Base-by-base conservation (phyloP, 1,140 invertebrate genomes). In the Choristoneura fumiferana region DNA sequence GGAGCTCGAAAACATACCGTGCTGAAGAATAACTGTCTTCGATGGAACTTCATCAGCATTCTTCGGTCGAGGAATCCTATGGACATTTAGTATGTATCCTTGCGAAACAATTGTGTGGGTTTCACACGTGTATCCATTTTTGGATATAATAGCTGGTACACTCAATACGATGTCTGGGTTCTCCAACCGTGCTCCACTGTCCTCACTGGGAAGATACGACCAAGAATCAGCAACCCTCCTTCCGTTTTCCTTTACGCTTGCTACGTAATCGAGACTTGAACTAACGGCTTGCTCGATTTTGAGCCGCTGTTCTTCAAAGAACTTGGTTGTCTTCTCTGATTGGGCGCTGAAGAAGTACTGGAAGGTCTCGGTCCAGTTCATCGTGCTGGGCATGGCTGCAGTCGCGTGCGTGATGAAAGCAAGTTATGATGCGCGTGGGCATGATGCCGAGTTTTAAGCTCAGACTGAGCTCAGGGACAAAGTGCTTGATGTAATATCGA, bases 1-100 rank as follows among this genome's bases (percentile, higher is more conserved):
- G 1, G 95, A 95, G 69, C 93, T 94, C 0, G 91, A 92, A 2
- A 96, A 85, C 0, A 96, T 83, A 1, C 95, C 96, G 78, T 97
- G 96, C 71, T 96, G 95, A 0, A 96, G 73, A 10, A 94, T 89
- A 2, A 95, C 91, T 1, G 91, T 88, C 13, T 74, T 77, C 17
- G 60, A 62, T 4, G 80, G 43, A 38, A 67, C 38, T 1, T 63
- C 12, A 0, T 65, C 55, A 0, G 55, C 69, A 8, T 39, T 78
- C 38, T 52, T 84, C 22, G 60, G 69, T 64, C 76, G 71, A 0
- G 93, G 93, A 60, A 96, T 95, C 38, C 95, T 89, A 67, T 96
- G 95, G 10, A 95, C 37, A 1, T 91, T 92, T 8, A 96, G 74
- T 5, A 95, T 76, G 77, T 95, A 96, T 1, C 94, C 94, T 76